Conservation (phyloP, 2,888 invertebrate genomes). For the Trichopria drosophilae region DNA sequence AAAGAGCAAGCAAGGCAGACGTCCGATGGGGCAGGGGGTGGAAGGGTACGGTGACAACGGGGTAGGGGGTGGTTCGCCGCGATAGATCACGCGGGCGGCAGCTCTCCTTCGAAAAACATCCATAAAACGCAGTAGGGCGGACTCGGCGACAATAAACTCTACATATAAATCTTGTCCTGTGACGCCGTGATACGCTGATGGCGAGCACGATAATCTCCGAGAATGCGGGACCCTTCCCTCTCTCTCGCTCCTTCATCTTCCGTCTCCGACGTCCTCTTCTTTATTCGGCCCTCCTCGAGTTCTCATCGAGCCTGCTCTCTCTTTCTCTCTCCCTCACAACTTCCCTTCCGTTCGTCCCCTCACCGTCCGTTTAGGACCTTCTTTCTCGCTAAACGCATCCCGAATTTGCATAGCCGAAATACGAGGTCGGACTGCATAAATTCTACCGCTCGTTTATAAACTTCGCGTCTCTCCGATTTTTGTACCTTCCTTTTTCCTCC, state of each 20-base stretch:
- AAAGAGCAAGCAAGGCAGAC: neutral
- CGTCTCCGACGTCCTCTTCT: constrained; percentile 29
- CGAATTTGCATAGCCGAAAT: constrained; percentile 45
- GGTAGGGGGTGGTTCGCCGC: constrained; percentile 30
- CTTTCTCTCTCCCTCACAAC: constrained; percentile 18
- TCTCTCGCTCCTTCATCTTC: constrained; percentile 33
- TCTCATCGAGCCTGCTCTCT: constrained; percentile 30
- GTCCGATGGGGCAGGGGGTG: constrained; percentile 29
- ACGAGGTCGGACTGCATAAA: constrained; percentile 31
- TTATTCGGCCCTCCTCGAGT: constrained; percentile 26
- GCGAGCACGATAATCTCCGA: constrained; percentile 60
- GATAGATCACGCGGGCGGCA: constrained; percentile 58
- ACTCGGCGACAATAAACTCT: constrained; percentile 60
- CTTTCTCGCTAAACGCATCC: constrained; percentile 38
- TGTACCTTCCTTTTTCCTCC: too few relatives aligned
- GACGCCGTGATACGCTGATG: constrained; percentile 60
- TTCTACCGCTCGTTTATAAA: constrained; percentile 27
- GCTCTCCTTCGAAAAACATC: constrained; percentile 59
- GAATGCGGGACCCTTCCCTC: constrained; percentile 56
- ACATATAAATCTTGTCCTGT: constrained; percentile 59
- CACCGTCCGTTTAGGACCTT: constrained; percentile 30
- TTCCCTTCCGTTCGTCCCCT: constrained; percentile 24
- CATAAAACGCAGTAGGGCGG: constrained; percentile 60
- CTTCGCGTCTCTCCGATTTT: constrained; percentile 12
- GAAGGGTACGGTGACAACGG: constrained; percentile 20